Percentiles rank a stretch among this genome's conserved stretches.
phyloP scores from a whole-genome alignment of 2,888 invertebrate genomes.

The Serrognathus titanus region DNA sequence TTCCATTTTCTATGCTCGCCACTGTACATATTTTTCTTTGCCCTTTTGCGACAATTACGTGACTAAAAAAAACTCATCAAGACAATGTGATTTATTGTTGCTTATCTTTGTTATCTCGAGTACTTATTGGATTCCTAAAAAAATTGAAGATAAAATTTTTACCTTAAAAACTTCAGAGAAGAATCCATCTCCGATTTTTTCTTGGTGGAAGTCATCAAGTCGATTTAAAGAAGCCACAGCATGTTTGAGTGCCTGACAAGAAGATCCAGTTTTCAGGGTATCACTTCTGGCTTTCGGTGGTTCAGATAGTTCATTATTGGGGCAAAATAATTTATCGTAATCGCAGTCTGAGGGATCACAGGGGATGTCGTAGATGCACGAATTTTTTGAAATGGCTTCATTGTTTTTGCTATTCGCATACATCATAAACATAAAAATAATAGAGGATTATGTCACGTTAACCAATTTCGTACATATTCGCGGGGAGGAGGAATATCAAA shows the following conservation, averaged over 20 bases:
- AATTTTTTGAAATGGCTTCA: constrained; percentile 35
- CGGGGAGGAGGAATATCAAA: constrained; percentile 24
- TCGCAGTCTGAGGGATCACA: constrained; percentile 46
- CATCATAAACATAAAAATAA: constrained; percentile 22
- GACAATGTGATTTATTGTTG: too few relatives aligned
- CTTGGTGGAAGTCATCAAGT: constrained; percentile 89
- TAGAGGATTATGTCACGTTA: constrained; percentile 39
- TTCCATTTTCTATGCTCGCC: too few relatives aligned
- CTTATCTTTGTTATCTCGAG: too few relatives aligned
- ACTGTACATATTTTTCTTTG: too few relatives aligned
- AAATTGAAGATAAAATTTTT: constrained; percentile 39
- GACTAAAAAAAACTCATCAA: too few relatives aligned
- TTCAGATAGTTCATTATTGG: constrained; percentile 47
- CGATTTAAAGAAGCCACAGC: constrained; percentile 90
- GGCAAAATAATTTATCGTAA: constrained; percentile 45
- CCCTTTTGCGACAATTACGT: too few relatives aligned
- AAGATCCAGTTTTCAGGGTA: constrained; percentile 66
- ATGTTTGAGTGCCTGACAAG: constrained; percentile 85
- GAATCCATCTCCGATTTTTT: constrained; percentile 92
- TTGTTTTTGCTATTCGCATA: constrained; percentile 26
- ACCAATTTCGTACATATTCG: constrained; percentile 49
- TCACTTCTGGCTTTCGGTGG: constrained; percentile 47
- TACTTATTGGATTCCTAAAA: background rate
- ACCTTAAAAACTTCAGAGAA: constrained; percentile 99
- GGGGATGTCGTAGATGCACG: constrained; percentile 47